These are phyloP conservation scores for Rhynchonema sp. DNA, from an alignment of 2,888 invertebrate species.

Conservation along the genomic window DNA sequence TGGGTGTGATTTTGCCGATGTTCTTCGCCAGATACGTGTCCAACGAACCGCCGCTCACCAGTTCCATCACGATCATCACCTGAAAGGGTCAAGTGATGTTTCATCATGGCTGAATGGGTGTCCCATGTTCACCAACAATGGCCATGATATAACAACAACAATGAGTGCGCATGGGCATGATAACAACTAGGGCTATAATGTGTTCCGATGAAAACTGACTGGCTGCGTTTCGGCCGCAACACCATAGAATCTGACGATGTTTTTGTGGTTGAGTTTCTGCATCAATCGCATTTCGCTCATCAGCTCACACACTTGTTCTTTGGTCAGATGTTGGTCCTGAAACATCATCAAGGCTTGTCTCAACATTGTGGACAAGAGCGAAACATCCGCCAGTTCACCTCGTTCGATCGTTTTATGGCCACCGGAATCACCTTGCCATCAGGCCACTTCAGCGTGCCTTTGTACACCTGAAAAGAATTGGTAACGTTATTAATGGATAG, in stretches of 20 bases:
- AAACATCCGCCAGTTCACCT: background rate
- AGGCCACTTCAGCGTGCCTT: conserved; percentile 6
- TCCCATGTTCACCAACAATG: no score
- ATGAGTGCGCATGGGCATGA: no score
- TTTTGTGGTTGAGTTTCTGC: background rate
- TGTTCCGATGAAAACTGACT: no score
- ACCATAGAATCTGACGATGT: background rate
- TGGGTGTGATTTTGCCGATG: background rate
- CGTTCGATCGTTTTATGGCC: conserved; percentile 9
- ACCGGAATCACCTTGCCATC: conserved; percentile 8
- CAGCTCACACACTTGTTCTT: background rate
- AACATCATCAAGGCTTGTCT: background rate
- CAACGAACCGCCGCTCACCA: background rate
- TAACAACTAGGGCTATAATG: no score
- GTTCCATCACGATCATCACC: background rate
- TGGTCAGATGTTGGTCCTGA: background rate
- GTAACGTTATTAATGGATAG: background rate
- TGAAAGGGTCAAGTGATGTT: no score
- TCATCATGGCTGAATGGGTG: no score
- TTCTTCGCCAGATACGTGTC: background rate
- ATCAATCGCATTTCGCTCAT: background rate
- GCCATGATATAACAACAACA: no score
- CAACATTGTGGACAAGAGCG: background rate
- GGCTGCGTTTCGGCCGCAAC: background rate
- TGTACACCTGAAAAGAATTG: conserved; percentile 4